Evolutionary conservation across 2,113 vertebrate species (phyloP).

Genomic region (Vombatus ursinus): DNA sequence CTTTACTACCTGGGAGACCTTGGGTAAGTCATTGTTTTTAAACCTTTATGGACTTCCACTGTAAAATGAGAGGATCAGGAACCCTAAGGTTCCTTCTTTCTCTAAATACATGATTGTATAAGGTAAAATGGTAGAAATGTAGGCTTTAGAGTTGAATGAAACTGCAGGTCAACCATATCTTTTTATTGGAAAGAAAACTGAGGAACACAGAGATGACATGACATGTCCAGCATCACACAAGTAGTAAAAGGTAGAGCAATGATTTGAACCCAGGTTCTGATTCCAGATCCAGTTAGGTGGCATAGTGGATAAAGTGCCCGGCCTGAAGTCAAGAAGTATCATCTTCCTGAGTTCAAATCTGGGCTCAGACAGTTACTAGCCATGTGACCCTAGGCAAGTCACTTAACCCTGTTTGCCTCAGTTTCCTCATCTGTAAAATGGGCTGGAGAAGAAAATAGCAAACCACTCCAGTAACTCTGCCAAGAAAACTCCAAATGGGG

Average conservation of each 20-base stretch:
- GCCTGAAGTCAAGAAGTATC: background rate
- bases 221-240: background rate
- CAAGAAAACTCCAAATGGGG: background rate
- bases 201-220: background rate
- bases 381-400: background rate
- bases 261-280: background rate
- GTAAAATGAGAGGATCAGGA: background rate
- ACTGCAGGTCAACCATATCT: background rate
- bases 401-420: background rate
- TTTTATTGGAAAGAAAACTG: background rate
- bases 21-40: background rate
- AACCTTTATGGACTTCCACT: background rate
- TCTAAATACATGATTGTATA: background rate
- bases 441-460: background rate
- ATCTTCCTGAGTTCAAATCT: background rate
- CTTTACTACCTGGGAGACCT: background rate
- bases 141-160: background rate
- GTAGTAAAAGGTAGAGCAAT: background rate
- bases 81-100: background rate
- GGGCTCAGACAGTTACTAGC: background rate
- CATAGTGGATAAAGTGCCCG: background rate
- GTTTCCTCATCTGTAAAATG: background rate
- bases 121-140: background rate
- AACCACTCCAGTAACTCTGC: background rate
- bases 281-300: background rate